These are phyloP conservation scores for Apodemus agrarius DNA, from an alignment of 2,797 vertebrate genomes.

Conservation along the genomic window DNA sequence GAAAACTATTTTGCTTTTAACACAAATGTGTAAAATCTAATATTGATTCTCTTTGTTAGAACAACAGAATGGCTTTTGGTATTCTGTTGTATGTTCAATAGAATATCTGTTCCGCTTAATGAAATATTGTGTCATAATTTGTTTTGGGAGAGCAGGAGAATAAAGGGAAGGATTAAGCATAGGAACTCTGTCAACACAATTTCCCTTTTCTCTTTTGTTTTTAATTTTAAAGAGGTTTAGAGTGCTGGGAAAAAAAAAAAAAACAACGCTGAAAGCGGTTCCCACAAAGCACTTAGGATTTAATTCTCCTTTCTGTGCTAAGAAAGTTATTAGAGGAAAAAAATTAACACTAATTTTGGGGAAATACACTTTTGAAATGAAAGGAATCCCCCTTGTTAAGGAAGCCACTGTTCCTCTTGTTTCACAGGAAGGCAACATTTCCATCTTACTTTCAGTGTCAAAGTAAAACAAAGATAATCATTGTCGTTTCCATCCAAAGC, in stretches of 20 bases:
- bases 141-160: conserved; percentile 74
- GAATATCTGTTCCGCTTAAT: conserved; percentile 73
- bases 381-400: conserved; percentile 45
- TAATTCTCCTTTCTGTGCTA: conserved; percentile 51
- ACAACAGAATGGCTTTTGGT: conserved; percentile 74
- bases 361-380: conserved; percentile 63
- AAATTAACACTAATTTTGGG: conserved; percentile 36
- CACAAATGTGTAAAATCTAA: conserved; percentile 47
- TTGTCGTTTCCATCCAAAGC: conserved; percentile 57
- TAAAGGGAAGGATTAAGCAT: conserved; percentile 82
- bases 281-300: conserved; percentile 57
- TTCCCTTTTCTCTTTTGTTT: conserved; percentile 64
- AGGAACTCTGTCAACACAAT: conserved; percentile 82
- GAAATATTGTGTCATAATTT: conserved; percentile 81
- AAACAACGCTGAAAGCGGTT: conserved; percentile 54
- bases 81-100: conserved; percentile 77
- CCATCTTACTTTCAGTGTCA: conserved; percentile 33
- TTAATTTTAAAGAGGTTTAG: conserved; percentile 63
- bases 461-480: conserved; percentile 61
- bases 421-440: conserved; percentile 28
- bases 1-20: conserved; percentile 10
- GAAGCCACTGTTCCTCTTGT: conserved; percentile 30
- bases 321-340: conserved; percentile 56
- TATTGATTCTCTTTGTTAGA: conserved; percentile 81
- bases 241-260: conserved; percentile 72